These are phyloP conservation scores for Pipra filicauda DNA, from an alignment of 2,113 vertebrate genomes.

Conservation along the genomic window DNA sequence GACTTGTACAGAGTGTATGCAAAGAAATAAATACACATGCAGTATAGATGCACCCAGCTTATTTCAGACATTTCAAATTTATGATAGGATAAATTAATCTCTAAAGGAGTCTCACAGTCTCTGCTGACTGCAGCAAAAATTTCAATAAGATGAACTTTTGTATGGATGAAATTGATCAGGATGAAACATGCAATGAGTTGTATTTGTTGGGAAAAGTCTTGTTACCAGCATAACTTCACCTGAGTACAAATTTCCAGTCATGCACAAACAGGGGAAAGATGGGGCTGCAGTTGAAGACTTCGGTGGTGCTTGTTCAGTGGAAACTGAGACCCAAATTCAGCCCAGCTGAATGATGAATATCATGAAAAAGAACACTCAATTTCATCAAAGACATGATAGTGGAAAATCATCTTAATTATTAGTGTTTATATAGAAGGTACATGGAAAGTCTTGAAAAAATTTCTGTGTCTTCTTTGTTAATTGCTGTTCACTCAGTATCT, in stretches of 20 bases:
- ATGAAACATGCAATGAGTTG: background rate
- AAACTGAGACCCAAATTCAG: background rate
- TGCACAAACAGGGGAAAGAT: background rate
- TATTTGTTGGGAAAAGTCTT: background rate
- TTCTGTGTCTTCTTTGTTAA: background rate
- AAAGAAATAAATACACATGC: background rate
- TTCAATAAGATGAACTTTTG: background rate
- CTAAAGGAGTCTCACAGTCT: background rate
- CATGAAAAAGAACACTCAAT: background rate
- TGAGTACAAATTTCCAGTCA: background rate
- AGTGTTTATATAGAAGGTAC: background rate
- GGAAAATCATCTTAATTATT: background rate
- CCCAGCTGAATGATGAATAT: background rate
- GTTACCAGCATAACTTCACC: background rate
- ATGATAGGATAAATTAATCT: background rate
- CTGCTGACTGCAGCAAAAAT: background rate
- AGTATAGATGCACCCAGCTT: background rate
- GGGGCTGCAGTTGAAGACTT: background rate
- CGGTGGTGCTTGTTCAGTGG: background rate
- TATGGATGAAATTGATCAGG: background rate
- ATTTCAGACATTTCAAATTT: background rate
- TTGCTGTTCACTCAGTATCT: background rate
- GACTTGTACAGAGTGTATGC: background rate
- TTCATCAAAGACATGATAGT: background rate
- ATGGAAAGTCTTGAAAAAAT: background rate